Conservation (phyloP, 2,797 vertebrate genomes). For the Enteromius thamalakanensis region DNA sequence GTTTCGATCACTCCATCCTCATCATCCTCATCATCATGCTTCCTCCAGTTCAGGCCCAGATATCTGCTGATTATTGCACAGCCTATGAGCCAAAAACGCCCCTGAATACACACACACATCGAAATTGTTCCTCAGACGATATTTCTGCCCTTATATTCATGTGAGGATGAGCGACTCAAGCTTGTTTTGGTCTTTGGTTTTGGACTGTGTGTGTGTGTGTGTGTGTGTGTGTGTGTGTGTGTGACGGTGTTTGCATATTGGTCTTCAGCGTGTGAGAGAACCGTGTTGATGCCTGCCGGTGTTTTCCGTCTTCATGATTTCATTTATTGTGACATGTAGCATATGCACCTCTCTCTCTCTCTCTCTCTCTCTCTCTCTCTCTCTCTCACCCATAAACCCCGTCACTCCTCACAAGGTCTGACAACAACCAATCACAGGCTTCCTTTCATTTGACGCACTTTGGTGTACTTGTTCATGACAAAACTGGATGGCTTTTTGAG, state of each 20-base stretch:
- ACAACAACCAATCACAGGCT: slow-evolving; percentile 55
- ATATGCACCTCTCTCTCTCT: slow-evolving; percentile 56
- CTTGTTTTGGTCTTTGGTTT: slow-evolving; percentile 52
- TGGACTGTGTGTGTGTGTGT: slow-evolving; percentile 28
- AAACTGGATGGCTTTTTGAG: slow-evolving; percentile 43
- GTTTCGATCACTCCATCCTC: slow-evolving; percentile 25
- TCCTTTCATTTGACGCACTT: slow-evolving; percentile 51
- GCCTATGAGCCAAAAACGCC: slow-evolving; percentile 41
- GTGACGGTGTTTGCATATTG: slow-evolving; percentile 57
- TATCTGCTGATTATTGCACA: slow-evolving; percentile 52
- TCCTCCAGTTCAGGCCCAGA: slow-evolving; percentile 43
- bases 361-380: slow-evolving; percentile 19
- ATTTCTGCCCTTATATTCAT: slow-evolving; percentile 62
- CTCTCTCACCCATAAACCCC: slow-evolving; percentile 34
- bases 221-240: slow-evolving; percentile 35
- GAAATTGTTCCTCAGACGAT: slow-evolving; percentile 64
- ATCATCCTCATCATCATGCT: slow-evolving; percentile 37
- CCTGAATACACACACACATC: slow-evolving; percentile 12
- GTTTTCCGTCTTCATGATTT: slow-evolving; percentile 62
- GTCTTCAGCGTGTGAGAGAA: slow-evolving; percentile 57
- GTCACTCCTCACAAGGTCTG: slow-evolving; percentile 47
- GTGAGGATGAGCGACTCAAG: slow-evolving; percentile 50
- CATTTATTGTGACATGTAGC: slow-evolving; percentile 63
- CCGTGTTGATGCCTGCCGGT: slow-evolving; percentile 61
- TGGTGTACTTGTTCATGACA: slow-evolving; percentile 43